Percentiles rank a stretch among this genome's conserved stretches.
Evolutionary conservation across 2,113 vertebrate genomes (phyloP).

Genomic region (Gymnocephalus cernua): DNA sequence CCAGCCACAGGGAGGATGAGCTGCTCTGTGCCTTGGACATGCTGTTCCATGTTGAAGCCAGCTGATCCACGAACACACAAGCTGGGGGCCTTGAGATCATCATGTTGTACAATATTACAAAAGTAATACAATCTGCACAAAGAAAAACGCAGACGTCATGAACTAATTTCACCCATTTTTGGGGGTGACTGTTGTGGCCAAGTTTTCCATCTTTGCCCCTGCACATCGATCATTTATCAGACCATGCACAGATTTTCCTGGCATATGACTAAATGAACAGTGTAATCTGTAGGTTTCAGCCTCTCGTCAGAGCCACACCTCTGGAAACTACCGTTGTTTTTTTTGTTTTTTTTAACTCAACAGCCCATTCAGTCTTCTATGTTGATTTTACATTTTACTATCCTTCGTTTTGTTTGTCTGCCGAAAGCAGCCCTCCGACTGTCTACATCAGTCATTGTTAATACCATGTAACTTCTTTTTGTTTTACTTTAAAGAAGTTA

Average conservation of each 20-base stretch:
- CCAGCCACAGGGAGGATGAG: constrained; percentile 10
- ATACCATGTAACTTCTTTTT: constrained; percentile 25
- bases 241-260: constrained; percentile 6
- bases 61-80: constrained; percentile 40
- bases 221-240: constrained; percentile 40
- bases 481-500: too few species aligned
- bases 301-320: constrained; percentile 39
- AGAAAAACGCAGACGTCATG: background rate
- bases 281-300: constrained; percentile 14
- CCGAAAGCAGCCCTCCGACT: constrained; percentile 33
- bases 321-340: constrained; percentile 43
- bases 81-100: constrained; percentile 13
- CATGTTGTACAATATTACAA: background rate
- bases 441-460: constrained; percentile 51
- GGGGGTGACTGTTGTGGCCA: background rate
- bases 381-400: constrained; percentile 45
- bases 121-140: background rate
- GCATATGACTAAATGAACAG: constrained; percentile 35
- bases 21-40: constrained; percentile 11
- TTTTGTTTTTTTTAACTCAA: constrained; percentile 39
- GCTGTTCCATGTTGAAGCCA: constrained; percentile 24
- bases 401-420: constrained; percentile 36
- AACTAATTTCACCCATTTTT: constrained; percentile 10
- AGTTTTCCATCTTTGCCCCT: constrained; percentile 24
- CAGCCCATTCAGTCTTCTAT: constrained; percentile 9